Percentiles rank a stretch among this genome's conserved stretches.
phyloP scores from a whole-genome alignment of 35 echinoderm and acorn worm genomes.

The Apostichopus japonicus region DNA sequence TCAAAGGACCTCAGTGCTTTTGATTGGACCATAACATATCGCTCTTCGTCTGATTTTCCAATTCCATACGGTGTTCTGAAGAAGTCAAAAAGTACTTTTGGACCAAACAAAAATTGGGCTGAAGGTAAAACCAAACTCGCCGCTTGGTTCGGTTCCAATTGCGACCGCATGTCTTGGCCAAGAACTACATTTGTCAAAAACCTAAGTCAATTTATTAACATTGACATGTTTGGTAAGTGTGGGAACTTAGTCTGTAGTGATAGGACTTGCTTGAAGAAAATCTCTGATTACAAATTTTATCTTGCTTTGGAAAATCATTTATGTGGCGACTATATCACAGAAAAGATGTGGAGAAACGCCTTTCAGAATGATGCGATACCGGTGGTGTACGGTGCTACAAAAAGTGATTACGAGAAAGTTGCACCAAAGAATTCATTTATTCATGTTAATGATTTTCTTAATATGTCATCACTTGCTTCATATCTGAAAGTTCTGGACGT shows the following conservation, averaged over 20 bases:
- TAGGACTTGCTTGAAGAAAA: conserved; percentile 45
- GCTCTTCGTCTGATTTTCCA: background rate
- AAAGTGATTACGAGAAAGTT: conserved; percentile 53
- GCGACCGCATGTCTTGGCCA: conserved; percentile 68
- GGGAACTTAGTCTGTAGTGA: conserved; percentile 51
- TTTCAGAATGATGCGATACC: conserved; percentile 63
- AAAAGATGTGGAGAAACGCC: conserved; percentile 76
- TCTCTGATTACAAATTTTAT: conserved; percentile 75
- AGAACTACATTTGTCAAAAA: conserved; percentile 56
- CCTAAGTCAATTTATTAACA: conserved; percentile 37
- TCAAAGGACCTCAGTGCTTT: background rate
- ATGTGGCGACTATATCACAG: conserved; percentile 84
- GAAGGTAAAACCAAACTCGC: conserved; percentile 51
- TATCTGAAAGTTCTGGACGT: conserved; percentile 65
- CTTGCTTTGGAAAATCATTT: conserved; percentile 73
- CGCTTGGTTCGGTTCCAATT: conserved; percentile 77
- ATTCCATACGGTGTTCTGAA: background rate
- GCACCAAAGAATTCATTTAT: conserved; percentile 79
- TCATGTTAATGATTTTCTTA: conserved; percentile 68
- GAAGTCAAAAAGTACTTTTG: too few relatives aligned
- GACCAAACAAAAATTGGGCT: background rate
- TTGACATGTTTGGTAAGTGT: conserved; percentile 73
- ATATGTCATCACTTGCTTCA: conserved; percentile 38
- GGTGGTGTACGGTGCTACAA: conserved; percentile 69
- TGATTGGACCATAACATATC: conserved; percentile 28